phyloP scores from a whole-genome alignment of 2,888 invertebrate genomes.

The Drosophila seclusa region DNA sequence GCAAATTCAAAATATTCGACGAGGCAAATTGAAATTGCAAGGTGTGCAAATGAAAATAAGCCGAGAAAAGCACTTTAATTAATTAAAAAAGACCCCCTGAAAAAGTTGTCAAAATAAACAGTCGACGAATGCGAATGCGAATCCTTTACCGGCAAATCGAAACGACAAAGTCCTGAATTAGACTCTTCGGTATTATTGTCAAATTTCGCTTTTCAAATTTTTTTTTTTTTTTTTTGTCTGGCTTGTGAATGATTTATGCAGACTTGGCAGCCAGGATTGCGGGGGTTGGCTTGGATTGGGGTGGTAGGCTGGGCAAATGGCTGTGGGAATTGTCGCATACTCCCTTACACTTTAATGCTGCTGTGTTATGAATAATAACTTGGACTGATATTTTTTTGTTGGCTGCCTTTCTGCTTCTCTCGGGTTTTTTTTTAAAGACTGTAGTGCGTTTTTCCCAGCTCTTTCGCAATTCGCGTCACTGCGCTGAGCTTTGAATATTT shows the following conservation, averaged over 20 bases:
- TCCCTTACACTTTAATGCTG: slow-evolving; percentile 79
- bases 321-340: slow-evolving; percentile 80
- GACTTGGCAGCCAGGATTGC: slow-evolving; percentile 54
- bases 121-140: slow-evolving; percentile 42
- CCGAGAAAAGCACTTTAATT: slow-evolving; percentile 75
- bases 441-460: slow-evolving; percentile 50
- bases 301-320: slow-evolving; percentile 64
- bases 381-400: slow-evolving; percentile 63
- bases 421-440: slow-evolving; percentile 14
- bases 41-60: slow-evolving; percentile 67
- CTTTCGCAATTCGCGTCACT: slow-evolving; percentile 61
- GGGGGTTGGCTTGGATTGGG: not conserved
- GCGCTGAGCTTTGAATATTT: slow-evolving; percentile 78
- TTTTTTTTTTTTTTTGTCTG: slow-evolving; percentile 19
- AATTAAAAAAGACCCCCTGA: slow-evolving; percentile 62
- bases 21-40: slow-evolving; percentile 65
- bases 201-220: slow-evolving; percentile 38
- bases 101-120: slow-evolving; percentile 59
- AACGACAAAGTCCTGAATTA: slow-evolving; percentile 70
- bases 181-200: slow-evolving; percentile 71
- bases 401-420: slow-evolving; percentile 22
- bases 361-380: slow-evolving; percentile 84
- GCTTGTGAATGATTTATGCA: slow-evolving; percentile 76
- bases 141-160: slow-evolving; percentile 70
- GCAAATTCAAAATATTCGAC: slow-evolving; percentile 70